Evolutionary conservation across 1,140 invertebrate species (phyloP).

Genomic region (Popillia japonica): DNA sequence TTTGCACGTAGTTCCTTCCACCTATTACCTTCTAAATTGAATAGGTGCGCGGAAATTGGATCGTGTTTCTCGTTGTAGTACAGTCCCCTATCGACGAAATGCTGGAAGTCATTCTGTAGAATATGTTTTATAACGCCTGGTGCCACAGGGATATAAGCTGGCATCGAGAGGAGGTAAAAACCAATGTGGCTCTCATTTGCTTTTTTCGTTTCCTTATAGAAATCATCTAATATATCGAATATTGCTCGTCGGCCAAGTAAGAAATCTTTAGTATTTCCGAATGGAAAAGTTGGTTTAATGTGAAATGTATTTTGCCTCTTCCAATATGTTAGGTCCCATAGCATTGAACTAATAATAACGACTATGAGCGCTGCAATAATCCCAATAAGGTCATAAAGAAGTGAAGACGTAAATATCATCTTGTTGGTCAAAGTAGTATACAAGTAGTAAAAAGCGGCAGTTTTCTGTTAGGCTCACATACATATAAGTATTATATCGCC

Average conservation of each 20-base stretch:
- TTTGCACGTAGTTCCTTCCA: constrained; percentile 62
- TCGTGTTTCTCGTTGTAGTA: constrained; percentile 60
- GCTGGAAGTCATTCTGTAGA: constrained; percentile 61
- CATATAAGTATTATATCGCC: not conserved
- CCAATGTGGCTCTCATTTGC: constrained; percentile 39
- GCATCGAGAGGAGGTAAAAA: constrained; percentile 39
- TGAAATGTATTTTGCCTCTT: constrained; percentile 47
- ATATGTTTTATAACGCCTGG: constrained; percentile 61
- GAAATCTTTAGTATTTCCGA: constrained; percentile 51
- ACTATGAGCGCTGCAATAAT: not conserved
- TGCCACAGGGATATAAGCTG: constrained; percentile 56
- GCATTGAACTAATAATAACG: not conserved
- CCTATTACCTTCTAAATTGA: constrained; percentile 58
- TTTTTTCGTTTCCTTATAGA: constrained; percentile 49
- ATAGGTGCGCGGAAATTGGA: constrained; percentile 61
- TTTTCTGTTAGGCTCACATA: not conserved
- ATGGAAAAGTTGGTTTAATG: constrained; percentile 52
- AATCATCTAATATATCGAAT: constrained; percentile 48
- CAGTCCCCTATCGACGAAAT: constrained; percentile 61
- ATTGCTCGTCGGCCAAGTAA: constrained; percentile 46
- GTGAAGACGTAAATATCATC: not conserved
- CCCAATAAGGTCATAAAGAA: not conserved
- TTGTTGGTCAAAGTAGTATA: not conserved
- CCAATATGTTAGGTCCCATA: constrained; percentile 51
- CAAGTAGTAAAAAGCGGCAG: not conserved